These are phyloP conservation scores for Ctenopoma multispine DNA, from an alignment of 2,797 vertebrate genomes.

Conservation along the genomic window DNA sequence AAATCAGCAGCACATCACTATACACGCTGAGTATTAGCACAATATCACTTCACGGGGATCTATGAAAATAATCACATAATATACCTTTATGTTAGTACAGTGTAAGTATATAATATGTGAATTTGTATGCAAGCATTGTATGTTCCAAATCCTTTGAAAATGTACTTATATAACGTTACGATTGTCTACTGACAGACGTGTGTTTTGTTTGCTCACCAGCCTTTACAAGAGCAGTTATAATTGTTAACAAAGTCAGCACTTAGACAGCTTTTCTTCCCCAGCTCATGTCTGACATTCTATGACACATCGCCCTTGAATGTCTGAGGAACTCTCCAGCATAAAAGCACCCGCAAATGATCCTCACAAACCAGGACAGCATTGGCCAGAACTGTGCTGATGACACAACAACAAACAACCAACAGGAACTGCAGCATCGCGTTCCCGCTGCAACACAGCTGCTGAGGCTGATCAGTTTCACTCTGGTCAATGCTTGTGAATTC, in stretches of 20 bases:
- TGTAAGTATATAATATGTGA: neutral
- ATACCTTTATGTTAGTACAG: too few relatives aligned
- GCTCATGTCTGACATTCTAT: slow-evolving; percentile 14
- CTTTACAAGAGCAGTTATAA: neutral
- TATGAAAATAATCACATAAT: neutral
- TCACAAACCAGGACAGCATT: neutral
- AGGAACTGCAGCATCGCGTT: too few relatives aligned
- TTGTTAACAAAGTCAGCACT: neutral
- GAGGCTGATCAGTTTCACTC: too few relatives aligned
- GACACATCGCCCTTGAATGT: slow-evolving; percentile 12
- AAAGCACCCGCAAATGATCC: slow-evolving; percentile 5
- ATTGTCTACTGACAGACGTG: neutral
- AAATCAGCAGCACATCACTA: slow-evolving; percentile 30
- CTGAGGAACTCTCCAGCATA: slow-evolving; percentile 18
- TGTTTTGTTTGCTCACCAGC: neutral
- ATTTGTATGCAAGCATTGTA: neutral
- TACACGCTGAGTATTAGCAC: slow-evolving; percentile 46
- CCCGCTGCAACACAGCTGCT: too few relatives aligned
- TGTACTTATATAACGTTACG: neutral
- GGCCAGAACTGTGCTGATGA: neutral
- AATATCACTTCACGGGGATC: slow-evolving; percentile 5
- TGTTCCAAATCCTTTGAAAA: neutral
- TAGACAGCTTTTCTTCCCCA: neutral
- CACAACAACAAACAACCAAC: neutral
- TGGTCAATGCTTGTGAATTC: too few relatives aligned